Base-by-base conservation (phyloP, 1,140 invertebrate genomes). In the Anastatus disparis region DNA sequence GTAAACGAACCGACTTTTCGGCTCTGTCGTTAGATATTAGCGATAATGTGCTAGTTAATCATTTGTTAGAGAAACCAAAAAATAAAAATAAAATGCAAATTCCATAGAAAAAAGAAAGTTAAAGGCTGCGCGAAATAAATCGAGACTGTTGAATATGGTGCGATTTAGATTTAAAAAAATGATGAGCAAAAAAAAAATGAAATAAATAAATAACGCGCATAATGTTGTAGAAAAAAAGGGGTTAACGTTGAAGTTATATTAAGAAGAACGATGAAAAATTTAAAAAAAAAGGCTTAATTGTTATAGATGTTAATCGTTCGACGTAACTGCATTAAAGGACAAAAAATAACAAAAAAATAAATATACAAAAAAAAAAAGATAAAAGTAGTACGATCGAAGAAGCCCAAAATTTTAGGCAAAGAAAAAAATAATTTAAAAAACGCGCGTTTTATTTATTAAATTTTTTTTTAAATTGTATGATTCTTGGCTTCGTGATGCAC, bases 271-370 rank as follows among this genome's bases (percentile, higher is more conserved):
- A 3, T 15, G 31, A 35, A 35, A 35, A 35, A n/a, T n/a, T n/a
- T n/a, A n/a, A n/a, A n/a, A 46, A 48, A 8, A 46, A 31, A 59
- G 46, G 48, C 58, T 73, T 70, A 69, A 65, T 56, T 73, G 67
- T 73, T 73, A 55, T 70, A 70, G 24, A 66, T 73, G 67, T 73
- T 73, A 59, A 73, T 70, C 29, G 72, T 73, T 73, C 24, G 63
- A 70, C 67, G 62, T 73, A 73, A 73, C 40, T 59, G 71, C 46
- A 69, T 61, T 15, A 61, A 70, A 27, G n/a, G 20, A 10, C 17
- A 58, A 40, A n/a, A n/a, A n/a, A n/a, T n/a, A n/a, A n/a, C n/a
- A n/a, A n/a, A n/a, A n/a, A 56, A 50, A 53, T 56, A 66, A 63
- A 27, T n/a, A n/a, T n/a, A 56, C 12, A 46, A 22, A 42, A 4